These are phyloP conservation scores for Mesembrinibis cayennensis DNA, from an alignment of 2,113 vertebrate genomes.

Conservation along the genomic window DNA sequence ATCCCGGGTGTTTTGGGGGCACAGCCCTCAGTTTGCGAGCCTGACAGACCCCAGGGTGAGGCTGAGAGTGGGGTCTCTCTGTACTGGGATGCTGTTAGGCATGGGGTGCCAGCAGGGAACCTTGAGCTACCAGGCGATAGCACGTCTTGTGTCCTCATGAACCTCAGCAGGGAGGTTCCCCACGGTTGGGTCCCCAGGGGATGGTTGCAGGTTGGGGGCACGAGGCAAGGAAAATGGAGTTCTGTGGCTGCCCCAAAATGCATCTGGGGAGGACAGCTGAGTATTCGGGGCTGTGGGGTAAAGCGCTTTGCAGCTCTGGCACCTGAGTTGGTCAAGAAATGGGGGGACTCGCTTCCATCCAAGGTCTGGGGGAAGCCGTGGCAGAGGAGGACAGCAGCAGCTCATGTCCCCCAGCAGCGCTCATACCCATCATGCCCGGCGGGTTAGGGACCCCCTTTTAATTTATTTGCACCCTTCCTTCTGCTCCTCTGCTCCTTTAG, in stretches of 20 bases:
- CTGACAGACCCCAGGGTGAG: not conserved
- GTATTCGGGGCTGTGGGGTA: no score
- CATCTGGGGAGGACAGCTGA: fast-evolving
- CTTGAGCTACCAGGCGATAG: not conserved
- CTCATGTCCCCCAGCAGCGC: not conserved
- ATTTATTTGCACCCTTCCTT: not conserved
- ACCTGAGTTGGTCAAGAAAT: not conserved
- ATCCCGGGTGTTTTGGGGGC: not conserved
- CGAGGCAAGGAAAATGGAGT: not conserved
- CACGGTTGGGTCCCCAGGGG: no score
- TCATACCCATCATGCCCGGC: not conserved
- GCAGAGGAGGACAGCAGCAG: not conserved
- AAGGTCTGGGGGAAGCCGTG: no score
- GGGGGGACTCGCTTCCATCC: not conserved
- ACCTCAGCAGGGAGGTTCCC: not conserved
- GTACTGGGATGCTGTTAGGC: not conserved
- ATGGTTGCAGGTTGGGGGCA: not conserved
- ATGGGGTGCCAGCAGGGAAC: not conserved
- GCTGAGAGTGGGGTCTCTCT: no score
- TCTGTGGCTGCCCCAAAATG: not conserved
- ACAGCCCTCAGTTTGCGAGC: not conserved
- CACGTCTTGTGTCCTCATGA: fast-evolving
- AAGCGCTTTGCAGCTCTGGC: not conserved
- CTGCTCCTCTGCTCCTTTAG: not conserved
- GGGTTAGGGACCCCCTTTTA: not conserved